Conservation (phyloP, 2,113 vertebrate genomes). For the Sturnira hondurensis region DNA sequence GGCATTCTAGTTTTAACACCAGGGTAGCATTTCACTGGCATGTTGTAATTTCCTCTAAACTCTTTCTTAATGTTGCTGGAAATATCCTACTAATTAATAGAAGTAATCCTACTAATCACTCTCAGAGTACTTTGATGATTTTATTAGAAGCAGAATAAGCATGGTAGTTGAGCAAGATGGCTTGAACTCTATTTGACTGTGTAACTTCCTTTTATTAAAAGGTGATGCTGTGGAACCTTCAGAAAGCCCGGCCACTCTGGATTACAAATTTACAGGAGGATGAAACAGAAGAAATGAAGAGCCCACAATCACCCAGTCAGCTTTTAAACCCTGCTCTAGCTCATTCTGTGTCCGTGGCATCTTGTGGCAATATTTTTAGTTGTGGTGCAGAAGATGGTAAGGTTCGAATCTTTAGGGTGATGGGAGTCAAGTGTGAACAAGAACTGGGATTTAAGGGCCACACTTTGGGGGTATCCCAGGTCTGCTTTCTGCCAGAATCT, state of each 20-base stretch:
- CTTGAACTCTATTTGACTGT: conserved; percentile 15
- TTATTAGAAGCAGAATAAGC: background rate
- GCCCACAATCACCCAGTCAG: conserved; percentile 80
- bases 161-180: background rate
- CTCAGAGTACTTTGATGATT: background rate
- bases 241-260: conserved; percentile 94
- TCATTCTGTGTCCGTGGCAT: conserved; percentile 89
- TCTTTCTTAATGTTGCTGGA: background rate
- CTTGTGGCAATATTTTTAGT: conserved; percentile 89
- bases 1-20: background rate
- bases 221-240: conserved; percentile 95
- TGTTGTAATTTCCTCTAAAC: background rate
- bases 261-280: conserved; percentile 88
- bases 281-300: conserved; percentile 77
- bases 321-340: conserved; percentile 93
- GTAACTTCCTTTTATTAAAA: conserved; percentile 69
- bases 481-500: conserved; percentile 88
- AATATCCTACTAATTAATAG: background rate
- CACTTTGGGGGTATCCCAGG: conserved; percentile 89
- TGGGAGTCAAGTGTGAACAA: conserved; percentile 85
- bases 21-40: background rate
- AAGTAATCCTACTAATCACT: background rate
- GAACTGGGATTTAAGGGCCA: conserved; percentile 88
- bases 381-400: conserved; percentile 94
- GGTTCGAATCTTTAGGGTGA: conserved; percentile 88